Evolutionary conservation across 2,797 vertebrate genomes (phyloP).

Genomic region (Mus minutoides): DNA sequence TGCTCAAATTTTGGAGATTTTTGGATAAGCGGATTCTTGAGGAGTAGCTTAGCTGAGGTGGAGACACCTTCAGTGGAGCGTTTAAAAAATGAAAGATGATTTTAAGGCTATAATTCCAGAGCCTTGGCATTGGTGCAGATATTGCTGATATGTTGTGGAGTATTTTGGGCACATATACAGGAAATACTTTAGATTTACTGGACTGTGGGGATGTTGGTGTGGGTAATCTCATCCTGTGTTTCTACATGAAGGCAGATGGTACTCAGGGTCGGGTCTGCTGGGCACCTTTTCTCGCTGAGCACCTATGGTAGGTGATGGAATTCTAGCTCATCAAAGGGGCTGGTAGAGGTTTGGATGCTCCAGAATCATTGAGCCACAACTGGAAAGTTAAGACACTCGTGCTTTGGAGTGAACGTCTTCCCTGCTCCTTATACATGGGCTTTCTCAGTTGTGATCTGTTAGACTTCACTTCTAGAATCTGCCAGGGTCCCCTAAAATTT

Average conservation of each 20-base stretch:
- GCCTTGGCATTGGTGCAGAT: background rate
- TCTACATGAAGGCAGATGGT: background rate
- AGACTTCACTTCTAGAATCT: background rate
- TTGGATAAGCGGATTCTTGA: too few species aligned
- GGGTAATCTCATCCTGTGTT: background rate
- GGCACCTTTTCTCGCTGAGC: accelerated
- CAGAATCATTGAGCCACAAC: background rate
- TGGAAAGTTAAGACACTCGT: background rate
- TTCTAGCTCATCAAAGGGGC: background rate
- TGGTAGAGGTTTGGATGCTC: background rate
- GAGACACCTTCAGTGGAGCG: accelerated
- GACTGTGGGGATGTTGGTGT: background rate
- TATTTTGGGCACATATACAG: background rate
- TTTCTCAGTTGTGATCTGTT: background rate
- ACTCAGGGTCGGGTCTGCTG: background rate
- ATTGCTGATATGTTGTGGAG: background rate
- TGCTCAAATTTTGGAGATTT: background rate
- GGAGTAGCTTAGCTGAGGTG: background rate
- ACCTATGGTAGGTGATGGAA: background rate
- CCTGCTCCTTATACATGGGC: background rate
- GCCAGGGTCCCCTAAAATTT: background rate
- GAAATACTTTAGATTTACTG: background rate
- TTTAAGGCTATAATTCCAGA: background rate
- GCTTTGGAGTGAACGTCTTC: background rate
- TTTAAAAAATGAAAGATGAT: background rate